Conservation (phyloP, 2,113 vertebrate genomes). For the Phalacrocorax aristotelis region DNA sequence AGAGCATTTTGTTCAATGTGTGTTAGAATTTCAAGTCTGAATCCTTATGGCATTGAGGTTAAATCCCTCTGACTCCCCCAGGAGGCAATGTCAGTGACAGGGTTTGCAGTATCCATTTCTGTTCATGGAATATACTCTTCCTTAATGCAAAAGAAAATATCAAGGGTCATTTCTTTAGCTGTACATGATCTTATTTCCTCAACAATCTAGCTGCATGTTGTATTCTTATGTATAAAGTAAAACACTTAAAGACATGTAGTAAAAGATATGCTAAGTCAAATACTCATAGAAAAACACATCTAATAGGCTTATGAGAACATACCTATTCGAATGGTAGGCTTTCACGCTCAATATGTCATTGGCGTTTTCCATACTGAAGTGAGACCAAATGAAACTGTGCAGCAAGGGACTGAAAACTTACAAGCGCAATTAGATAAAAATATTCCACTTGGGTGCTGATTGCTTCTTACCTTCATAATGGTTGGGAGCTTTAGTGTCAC, state of each 20-base stretch:
- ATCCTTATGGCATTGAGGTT: neutral
- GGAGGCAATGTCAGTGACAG: neutral
- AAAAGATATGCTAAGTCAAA: neutral
- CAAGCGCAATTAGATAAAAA: neutral
- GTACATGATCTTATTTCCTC: neutral
- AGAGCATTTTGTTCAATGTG: neutral
- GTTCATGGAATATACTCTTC: neutral
- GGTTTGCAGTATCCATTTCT: neutral
- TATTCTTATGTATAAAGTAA: neutral
- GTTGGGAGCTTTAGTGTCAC: neutral
- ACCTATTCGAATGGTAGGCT: neutral
- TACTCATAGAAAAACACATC: neutral
- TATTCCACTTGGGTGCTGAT: neutral
- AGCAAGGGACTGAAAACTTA: neutral
- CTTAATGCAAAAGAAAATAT: neutral
- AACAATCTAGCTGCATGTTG: neutral
- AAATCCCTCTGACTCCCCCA: neutral
- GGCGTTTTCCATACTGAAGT: neutral
- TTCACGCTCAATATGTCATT: neutral
- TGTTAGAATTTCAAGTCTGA: neutral
- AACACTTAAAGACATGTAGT: neutral
- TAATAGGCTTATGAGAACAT: neutral
- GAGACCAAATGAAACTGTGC: neutral
- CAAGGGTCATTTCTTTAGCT: neutral
- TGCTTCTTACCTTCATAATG: neutral